A percentile compares a stretch with the other conserved stretches of the same genome.
phyloP scores from a whole-genome alignment of 1,140 invertebrate species.

The Heliconius melpomene region DNA sequence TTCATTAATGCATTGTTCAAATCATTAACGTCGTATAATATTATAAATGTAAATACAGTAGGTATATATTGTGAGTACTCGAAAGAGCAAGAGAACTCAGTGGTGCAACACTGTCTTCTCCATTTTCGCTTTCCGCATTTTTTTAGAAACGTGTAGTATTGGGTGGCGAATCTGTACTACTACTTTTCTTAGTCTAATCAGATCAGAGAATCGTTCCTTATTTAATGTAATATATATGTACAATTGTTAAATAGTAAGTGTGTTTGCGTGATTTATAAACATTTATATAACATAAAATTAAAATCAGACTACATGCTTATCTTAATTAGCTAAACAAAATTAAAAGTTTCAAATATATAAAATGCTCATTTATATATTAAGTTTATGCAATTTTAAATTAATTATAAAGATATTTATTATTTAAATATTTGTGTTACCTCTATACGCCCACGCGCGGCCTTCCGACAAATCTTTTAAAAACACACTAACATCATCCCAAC shows the following conservation, averaged over 20 bases:
- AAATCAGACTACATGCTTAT: not conserved
- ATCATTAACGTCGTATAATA: not conserved
- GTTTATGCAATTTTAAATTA: too few species aligned
- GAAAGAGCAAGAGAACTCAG: too few species aligned
- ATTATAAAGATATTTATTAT: not conserved
- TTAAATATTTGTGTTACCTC: slow-evolving; percentile 47
- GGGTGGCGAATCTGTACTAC: too few species aligned
- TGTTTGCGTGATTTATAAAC: not conserved
- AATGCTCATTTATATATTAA: too few species aligned
- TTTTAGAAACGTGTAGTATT: too few species aligned
- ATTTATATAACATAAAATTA: not conserved
- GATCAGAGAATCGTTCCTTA: too few species aligned
- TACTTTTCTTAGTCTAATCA: too few species aligned
- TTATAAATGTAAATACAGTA: not conserved
- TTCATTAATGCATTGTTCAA: not conserved
- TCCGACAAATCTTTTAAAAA: slow-evolving; percentile 72
- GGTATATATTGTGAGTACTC: not conserved
- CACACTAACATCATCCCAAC: slow-evolving; percentile 69
- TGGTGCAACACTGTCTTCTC: too few species aligned
- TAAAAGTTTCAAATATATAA: too few species aligned
- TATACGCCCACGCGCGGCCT: slow-evolving; percentile 73
- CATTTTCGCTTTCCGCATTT: too few species aligned
- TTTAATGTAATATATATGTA: not conserved
- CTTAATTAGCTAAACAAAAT: too few species aligned
- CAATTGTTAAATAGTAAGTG: too few species aligned